Evolutionary conservation across 2,888 invertebrate species (phyloP).

Genomic region (Melolontha melolontha): DNA sequence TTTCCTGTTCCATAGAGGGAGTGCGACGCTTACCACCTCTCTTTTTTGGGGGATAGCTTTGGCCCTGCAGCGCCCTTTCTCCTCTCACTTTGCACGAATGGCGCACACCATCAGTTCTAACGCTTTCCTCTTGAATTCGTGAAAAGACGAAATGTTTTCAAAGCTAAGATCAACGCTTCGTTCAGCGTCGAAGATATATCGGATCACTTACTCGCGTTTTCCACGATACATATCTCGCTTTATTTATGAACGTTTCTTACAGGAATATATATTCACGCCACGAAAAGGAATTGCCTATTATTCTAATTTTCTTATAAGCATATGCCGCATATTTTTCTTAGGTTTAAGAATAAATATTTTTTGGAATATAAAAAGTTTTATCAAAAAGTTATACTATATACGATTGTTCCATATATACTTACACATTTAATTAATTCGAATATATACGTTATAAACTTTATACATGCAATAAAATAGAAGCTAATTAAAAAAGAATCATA

Average conservation of each 20-base stretch:
- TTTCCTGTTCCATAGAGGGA: too few relatives aligned
- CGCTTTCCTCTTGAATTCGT: slow-evolving; percentile 5
- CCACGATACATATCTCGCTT: slow-evolving; percentile 31
- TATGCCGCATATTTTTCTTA: too few relatives aligned
- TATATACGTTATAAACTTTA: too few relatives aligned
- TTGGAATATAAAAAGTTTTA: too few relatives aligned
- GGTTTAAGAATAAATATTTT: too few relatives aligned
- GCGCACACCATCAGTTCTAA: slow-evolving; percentile 11
- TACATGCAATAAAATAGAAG: too few relatives aligned
- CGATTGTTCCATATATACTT: too few relatives aligned
- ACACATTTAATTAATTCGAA: too few relatives aligned
- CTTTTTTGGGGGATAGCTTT: slow-evolving; percentile 1
- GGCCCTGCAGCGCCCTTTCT: too few relatives aligned
- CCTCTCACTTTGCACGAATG: slow-evolving; percentile 3
- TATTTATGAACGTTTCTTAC: slow-evolving; percentile 19
- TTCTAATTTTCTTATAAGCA: slow-evolving; percentile 16
- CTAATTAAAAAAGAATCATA: too few relatives aligned
- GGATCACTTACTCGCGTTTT: slow-evolving; percentile 17
- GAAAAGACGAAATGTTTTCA: slow-evolving; percentile 49
- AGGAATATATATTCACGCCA: slow-evolving; percentile 5
- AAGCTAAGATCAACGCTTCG: slow-evolving; percentile 49
- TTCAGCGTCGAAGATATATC: slow-evolving; percentile 31
- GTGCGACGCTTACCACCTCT: slow-evolving; percentile 1
- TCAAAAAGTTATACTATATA: too few relatives aligned
- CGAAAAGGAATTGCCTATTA: slow-evolving; percentile 21